Percentiles rank a stretch among this genome's conserved stretches.
Conservation (phyloP, 2,113 vertebrate species). For the Pantherophis guttatus region DNA sequence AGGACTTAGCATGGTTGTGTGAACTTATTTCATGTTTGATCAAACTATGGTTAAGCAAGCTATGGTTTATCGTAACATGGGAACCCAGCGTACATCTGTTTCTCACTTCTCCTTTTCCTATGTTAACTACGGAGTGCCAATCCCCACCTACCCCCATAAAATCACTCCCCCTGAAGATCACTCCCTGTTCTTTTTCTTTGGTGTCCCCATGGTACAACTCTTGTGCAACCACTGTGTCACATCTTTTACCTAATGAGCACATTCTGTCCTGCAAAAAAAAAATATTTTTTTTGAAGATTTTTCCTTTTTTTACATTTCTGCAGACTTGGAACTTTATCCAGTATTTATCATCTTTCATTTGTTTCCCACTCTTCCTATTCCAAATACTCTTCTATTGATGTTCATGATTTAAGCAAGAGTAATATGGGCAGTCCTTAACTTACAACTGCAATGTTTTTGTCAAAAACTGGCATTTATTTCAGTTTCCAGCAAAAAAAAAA, state of each 20-base stretch:
- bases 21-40: neutral
- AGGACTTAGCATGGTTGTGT: neutral
- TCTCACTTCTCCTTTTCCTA: neutral
- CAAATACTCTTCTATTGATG: neutral
- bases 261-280: too few relatives aligned
- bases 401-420: neutral
- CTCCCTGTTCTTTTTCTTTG: neutral
- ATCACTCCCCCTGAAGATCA: neutral
- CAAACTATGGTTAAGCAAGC: neutral
- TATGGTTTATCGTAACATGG: neutral
- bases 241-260: neutral
- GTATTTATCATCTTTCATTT: neutral
- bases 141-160: neutral
- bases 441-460: neutral
- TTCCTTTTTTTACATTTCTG: neutral
- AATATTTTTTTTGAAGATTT: neutral
- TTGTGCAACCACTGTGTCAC: neutral
- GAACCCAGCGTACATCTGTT: neutral
- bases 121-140: neutral
- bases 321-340: neutral
- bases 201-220: neutral
- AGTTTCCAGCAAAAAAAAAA: neutral
- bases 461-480: neutral
- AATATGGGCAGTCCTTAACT: neutral
- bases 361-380: neutral